Percentiles rank a stretch among this genome's conserved stretches.
phyloP scores from a whole-genome alignment of 2,888 invertebrate species.

The Pogonocherus hispidulus region DNA sequence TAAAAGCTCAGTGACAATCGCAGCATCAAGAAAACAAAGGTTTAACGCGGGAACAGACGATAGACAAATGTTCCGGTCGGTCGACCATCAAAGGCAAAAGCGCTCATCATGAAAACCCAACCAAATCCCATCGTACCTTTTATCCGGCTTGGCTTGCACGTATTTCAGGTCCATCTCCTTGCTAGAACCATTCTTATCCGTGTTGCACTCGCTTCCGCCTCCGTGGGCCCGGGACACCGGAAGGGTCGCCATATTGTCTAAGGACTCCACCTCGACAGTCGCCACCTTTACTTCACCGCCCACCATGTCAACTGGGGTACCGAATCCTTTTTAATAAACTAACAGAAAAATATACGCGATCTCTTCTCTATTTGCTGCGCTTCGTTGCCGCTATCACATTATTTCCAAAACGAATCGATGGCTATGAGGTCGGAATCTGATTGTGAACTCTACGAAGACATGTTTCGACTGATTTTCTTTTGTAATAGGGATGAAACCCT shows the following conservation, averaged over 20 bases:
- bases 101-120: not conserved
- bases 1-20: not conserved
- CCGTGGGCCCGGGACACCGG: constrained; percentile 83
- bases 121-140: constrained; percentile 75
- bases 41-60: not conserved
- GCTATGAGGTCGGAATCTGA: constrained; percentile 14
- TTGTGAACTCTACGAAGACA: constrained; percentile 5
- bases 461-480: constrained; percentile 22
- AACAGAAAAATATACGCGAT: constrained; percentile 20
- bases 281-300: constrained; percentile 89
- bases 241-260: constrained; percentile 91
- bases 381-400: constrained; percentile 54
- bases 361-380: constrained; percentile 8
- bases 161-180: constrained; percentile 91
- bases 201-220: constrained; percentile 78
- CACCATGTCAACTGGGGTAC: constrained; percentile 68
- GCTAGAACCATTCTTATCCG: constrained; percentile 85
- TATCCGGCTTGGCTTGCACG: constrained; percentile 86
- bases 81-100: not conserved
- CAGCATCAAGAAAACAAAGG: not conserved
- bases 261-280: constrained; percentile 88
- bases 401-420: constrained; percentile 32
- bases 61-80: not conserved
- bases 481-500: not conserved
- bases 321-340: not conserved